Evolutionary conservation across 2,113 vertebrate genomes (phyloP).

Genomic region (Planiliza haematocheilus): DNA sequence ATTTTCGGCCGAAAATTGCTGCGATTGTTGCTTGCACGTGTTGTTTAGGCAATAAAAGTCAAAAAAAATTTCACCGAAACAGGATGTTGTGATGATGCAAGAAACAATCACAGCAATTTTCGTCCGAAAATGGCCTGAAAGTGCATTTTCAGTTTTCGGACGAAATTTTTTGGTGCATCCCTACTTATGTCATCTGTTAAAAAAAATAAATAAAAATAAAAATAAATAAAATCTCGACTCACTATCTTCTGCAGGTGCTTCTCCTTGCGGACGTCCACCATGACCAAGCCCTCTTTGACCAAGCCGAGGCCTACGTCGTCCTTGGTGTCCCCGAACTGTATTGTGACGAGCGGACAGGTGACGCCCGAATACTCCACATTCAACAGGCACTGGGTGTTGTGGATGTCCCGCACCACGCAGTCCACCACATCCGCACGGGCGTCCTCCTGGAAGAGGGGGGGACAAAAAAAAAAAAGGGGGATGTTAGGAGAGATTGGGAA

Average conservation of each 20-base stretch:
- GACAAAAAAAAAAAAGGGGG: neutral
- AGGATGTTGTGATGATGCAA: too few species aligned
- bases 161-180: too few species aligned
- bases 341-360: constrained; percentile 88
- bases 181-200: too few species aligned
- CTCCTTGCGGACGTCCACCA: constrained; percentile 95
- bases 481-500: neutral
- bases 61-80: too few species aligned
- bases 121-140: too few species aligned
- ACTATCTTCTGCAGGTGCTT: constrained; percentile 95
- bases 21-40: too few species aligned
- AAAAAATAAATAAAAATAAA: too few species aligned
- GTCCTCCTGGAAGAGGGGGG: constrained; percentile 84
- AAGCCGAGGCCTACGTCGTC: constrained; percentile 91
- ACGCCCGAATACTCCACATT: constrained; percentile 90
- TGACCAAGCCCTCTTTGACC: constrained; percentile 93
- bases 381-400: constrained; percentile 94
- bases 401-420: constrained; percentile 92
- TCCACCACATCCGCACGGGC: constrained; percentile 91
- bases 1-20: too few species aligned
- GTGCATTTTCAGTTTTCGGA: too few species aligned
- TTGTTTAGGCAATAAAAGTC: too few species aligned
- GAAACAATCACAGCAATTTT: too few species aligned
- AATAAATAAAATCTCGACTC: constrained; percentile 54
- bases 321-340: constrained; percentile 93